Conservation (phyloP, 2,113 vertebrate species). For the Lanius ludovicianus region DNA sequence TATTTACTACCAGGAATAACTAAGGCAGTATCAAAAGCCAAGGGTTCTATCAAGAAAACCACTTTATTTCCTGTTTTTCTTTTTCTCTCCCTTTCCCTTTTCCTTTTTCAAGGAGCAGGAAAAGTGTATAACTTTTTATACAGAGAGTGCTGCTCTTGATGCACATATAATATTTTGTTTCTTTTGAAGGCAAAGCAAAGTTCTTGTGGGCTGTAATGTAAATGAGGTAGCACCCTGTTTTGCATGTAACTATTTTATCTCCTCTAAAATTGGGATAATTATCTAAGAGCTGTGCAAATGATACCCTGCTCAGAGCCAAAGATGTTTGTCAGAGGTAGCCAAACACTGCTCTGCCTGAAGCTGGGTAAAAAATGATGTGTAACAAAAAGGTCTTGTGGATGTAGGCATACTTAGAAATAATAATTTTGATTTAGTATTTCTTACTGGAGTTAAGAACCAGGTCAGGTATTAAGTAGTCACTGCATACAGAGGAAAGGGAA, state of each 20-base stretch:
- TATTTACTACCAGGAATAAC: neutral
- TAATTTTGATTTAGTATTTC: neutral
- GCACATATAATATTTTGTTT: accelerated
- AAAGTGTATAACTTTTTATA: neutral
- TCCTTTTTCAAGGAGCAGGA: neutral
- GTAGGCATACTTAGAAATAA: neutral
- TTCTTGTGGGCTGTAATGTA: neutral
- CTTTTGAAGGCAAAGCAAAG: neutral
- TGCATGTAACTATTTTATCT: neutral
- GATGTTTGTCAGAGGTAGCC: neutral
- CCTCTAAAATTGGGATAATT: neutral
- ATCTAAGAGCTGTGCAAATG: neutral
- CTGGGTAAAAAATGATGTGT: neutral
- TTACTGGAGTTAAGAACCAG: neutral
- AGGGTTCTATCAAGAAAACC: accelerated
- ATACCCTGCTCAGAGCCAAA: neutral
- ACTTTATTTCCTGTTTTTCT: accelerated
- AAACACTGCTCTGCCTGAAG: neutral
- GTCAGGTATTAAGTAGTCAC: neutral
- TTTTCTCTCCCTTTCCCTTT: neutral
- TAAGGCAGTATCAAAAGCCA: neutral
- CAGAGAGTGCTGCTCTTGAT: neutral
- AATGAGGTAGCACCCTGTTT: neutral
- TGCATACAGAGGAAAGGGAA: neutral
- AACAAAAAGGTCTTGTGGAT: neutral